Conservation (phyloP, 92 coral and sea anemone genomes). For the Parazoanthus atlanticus region DNA sequence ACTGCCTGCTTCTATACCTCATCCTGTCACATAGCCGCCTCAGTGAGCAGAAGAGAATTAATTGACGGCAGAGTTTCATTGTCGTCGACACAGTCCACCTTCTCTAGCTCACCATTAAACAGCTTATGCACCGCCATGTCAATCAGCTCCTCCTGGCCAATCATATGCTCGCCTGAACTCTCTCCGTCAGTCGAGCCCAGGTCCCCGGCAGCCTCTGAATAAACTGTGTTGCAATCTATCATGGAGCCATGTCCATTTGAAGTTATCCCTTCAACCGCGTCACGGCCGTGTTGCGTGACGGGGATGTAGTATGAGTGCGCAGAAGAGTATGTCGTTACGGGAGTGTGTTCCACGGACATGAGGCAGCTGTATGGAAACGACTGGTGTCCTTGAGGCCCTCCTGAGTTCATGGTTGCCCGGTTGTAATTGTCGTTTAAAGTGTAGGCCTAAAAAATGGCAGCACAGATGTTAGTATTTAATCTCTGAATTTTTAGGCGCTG, state of each 20-base stretch:
- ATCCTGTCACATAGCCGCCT: conserved; percentile 67
- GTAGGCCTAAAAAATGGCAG: not conserved
- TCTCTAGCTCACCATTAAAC: conserved; percentile 91
- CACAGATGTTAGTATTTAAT: not conserved
- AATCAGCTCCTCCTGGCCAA: conserved; percentile 87
- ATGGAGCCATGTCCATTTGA: conserved; percentile 60
- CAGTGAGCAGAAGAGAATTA: conserved; percentile 89
- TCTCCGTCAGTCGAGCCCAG: conserved; percentile 63
- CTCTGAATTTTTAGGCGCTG: not conserved
- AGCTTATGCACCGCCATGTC: conserved; percentile 90
- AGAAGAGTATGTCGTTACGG: conserved; percentile 54
- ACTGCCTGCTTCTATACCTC: not conserved
- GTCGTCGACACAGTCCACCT: conserved; percentile 86
- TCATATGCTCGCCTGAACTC: conserved; percentile 61
- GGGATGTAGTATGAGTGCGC: conserved; percentile 76
- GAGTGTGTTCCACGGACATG: conserved; percentile 24
- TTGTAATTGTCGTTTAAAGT: conserved; percentile 14
- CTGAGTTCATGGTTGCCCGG: conserved; percentile 21
- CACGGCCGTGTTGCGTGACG: conserved; percentile 62
- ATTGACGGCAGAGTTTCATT: conserved; percentile 87
- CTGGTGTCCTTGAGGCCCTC: conserved; percentile 11
- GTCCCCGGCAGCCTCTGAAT: conserved; percentile 74
- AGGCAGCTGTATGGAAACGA: conserved; percentile 33
- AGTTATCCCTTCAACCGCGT: conserved; percentile 58
- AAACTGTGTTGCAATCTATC: conserved; percentile 69